phyloP scores from a whole-genome alignment of 64 coral and sea anemone genomes.

The Orbicella faveolata region DNA sequence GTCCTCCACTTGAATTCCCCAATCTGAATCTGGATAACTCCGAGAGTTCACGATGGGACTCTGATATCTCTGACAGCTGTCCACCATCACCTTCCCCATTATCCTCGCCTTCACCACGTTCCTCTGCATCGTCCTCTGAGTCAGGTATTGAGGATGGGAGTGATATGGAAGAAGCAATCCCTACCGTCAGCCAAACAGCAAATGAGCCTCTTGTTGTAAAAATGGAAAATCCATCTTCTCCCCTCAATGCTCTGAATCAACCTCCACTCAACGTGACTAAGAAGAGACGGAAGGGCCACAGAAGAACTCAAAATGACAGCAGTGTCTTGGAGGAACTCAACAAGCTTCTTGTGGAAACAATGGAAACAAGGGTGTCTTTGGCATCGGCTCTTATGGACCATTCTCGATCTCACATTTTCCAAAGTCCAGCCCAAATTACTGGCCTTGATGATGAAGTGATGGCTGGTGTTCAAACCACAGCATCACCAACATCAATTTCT shows the following conservation, averaged over 20 bases:
- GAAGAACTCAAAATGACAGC: neutral
- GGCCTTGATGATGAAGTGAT: neutral
- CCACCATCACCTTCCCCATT: slow-evolving; percentile 46
- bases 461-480: slow-evolving; percentile 23
- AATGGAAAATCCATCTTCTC: slow-evolving; percentile 6
- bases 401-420: neutral
- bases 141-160: slow-evolving; percentile 85
- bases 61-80: slow-evolving; percentile 36
- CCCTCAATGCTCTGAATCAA: neutral
- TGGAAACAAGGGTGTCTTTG: slow-evolving; percentile 12
- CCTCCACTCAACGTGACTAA: neutral
- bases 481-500: slow-evolving; percentile 1
- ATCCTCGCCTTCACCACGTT: slow-evolving; percentile 25
- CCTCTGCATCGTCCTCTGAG: slow-evolving; percentile 64
- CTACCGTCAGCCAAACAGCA: neutral
- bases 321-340: slow-evolving; percentile 26
- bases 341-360: slow-evolving; percentile 19
- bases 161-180: slow-evolving; percentile 66
- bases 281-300: neutral
- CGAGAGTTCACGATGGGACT: neutral
- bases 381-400: neutral
- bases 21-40: neutral
- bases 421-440: neutral
- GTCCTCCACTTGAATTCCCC: slow-evolving; percentile 27
- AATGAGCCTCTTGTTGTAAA: neutral